Conservation (phyloP, 2,113 vertebrate species). For the Epinephelus cyanopodus region DNA sequence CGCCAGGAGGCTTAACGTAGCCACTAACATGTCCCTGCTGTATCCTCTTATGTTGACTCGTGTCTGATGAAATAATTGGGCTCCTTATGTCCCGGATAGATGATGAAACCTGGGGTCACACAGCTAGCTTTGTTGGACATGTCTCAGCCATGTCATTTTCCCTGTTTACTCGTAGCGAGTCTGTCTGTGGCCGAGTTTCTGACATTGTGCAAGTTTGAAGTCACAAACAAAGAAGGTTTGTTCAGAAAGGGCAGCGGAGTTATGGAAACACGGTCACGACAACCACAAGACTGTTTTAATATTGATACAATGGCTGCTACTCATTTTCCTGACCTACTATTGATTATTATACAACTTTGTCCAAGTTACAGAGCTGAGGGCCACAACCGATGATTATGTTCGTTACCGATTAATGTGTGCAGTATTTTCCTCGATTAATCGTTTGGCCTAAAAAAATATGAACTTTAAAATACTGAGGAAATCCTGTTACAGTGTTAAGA, state of each 20-base stretch:
- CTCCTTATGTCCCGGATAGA: not conserved
- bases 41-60: conserved; percentile 43
- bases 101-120: conserved; percentile 25
- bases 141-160: not conserved
- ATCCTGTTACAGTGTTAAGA: no score
- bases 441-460: no score
- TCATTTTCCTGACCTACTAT: no score
- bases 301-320: not conserved
- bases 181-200: conserved; percentile 11
- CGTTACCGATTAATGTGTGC: no score
- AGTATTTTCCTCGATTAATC: no score
- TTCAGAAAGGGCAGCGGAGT: not conserved
- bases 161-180: not conserved
- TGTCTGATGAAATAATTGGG: conserved; percentile 20
- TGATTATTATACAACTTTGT: no score
- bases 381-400: no score
- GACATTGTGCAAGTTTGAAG: conserved; percentile 18
- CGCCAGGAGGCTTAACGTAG: not conserved
- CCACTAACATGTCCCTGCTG: not conserved
- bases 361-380: no score
- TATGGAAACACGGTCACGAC: not conserved
- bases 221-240: conserved; percentile 45
- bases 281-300: no score
- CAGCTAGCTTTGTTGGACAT: conserved; percentile 7
- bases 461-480: no score